A percentile compares a stretch with the other conserved stretches of the same genome.
Evolutionary conservation across 2,797 vertebrate genomes (phyloP).

Genomic region (Dermochelys coriacea): DNA sequence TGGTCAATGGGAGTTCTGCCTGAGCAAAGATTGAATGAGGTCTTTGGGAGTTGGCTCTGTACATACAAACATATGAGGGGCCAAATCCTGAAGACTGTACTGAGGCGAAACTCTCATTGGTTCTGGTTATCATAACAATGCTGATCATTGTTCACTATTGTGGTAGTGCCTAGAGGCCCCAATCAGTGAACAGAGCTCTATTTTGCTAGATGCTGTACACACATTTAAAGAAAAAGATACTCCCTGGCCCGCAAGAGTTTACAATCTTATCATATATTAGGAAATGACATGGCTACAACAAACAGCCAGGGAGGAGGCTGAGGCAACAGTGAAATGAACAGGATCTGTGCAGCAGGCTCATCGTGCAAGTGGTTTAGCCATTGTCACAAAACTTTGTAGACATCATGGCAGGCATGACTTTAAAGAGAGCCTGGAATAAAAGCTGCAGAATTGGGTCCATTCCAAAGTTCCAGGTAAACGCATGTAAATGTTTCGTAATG

Average conservation of each 20-base stretch:
- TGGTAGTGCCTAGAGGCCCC: background rate
- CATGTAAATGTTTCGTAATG: rapidly evolving
- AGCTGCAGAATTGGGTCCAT: background rate
- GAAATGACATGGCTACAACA: background rate
- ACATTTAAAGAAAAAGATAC: rapidly evolving
- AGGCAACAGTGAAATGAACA: background rate
- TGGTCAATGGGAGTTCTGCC: background rate
- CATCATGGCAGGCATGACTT: background rate
- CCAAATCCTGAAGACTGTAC: rapidly evolving
- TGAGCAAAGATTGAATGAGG: rapidly evolving
- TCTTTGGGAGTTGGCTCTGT: rapidly evolving
- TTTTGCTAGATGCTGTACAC: background rate
- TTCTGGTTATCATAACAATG: background rate
- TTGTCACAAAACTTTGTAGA: background rate
- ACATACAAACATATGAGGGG: rapidly evolving
- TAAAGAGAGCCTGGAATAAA: background rate
- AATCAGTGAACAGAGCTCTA: background rate
- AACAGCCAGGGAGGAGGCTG: background rate
- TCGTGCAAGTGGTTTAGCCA: rapidly evolving
- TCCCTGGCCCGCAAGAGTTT: background rate
- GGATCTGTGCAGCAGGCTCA: background rate
- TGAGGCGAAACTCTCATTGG: background rate
- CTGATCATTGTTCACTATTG: background rate
- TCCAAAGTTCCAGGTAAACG: background rate
- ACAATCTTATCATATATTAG: rapidly evolving